phyloP scores from a whole-genome alignment of 1,140 invertebrate species.

The Pseudachorutes palmiensis region DNA sequence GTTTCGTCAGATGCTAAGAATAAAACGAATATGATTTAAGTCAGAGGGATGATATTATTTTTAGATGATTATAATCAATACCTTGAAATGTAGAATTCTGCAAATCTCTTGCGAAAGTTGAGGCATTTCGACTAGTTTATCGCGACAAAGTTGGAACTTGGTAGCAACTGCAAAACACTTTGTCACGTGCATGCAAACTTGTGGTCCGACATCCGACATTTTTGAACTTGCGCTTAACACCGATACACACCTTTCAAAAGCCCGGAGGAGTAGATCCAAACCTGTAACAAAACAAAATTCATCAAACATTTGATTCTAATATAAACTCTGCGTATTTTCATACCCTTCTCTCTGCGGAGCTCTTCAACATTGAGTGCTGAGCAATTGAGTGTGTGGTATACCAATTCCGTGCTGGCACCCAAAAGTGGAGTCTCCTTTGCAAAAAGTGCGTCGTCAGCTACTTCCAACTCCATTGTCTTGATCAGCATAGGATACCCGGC shows the following conservation, averaged over 20 bases:
- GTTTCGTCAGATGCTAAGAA: conserved; percentile 61
- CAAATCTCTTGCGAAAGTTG: conserved; percentile 80
- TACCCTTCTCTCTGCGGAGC: conserved; percentile 80
- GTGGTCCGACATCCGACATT: conserved; percentile 69
- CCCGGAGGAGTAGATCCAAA: conserved; percentile 66
- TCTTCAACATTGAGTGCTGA: conserved; percentile 97
- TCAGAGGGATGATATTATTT: too few relatives aligned
- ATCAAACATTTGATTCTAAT: conserved; percentile 9
- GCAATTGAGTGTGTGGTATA: conserved; percentile 92
- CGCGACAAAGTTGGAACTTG: conserved; percentile 81
- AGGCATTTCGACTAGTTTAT: conserved; percentile 76
- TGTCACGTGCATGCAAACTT: conserved; percentile 87
- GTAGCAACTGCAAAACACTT: conserved; percentile 89
- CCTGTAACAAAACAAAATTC: conserved; percentile 13
- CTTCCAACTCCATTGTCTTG: conserved; percentile 89
- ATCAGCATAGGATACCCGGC: conserved; percentile 96
- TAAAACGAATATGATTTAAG: background rate
- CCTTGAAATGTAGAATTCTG: conserved; percentile 80
- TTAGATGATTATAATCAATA: too few relatives aligned
- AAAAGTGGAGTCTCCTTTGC: conserved; percentile 76
- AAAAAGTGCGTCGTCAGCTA: conserved; percentile 86
- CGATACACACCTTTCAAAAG: conserved; percentile 82
- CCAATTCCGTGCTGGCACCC: conserved; percentile 83
- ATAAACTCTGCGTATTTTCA: conserved; percentile 55
- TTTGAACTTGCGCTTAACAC: conserved; percentile 72